phyloP scores from a whole-genome alignment of 1,140 invertebrate species.

The Glossosoma conforme region DNA sequence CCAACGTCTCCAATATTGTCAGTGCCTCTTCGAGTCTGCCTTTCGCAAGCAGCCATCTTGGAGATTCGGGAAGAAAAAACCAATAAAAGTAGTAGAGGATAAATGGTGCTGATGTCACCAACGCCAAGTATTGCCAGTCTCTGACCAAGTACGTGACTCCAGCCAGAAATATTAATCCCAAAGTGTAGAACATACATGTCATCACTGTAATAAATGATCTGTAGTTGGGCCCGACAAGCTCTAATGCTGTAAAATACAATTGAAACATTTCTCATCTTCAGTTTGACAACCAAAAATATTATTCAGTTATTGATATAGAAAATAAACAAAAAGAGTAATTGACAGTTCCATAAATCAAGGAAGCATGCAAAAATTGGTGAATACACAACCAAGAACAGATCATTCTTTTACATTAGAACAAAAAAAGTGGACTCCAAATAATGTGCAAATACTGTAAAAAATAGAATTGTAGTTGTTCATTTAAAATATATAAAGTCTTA shows the following conservation, averaged over 20 bases:
- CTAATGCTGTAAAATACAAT: constrained; percentile 64
- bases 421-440: too few species aligned
- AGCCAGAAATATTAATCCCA: constrained; percentile 76
- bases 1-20: constrained; percentile 68
- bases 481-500: constrained; percentile 48
- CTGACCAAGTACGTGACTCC: constrained; percentile 75
- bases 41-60: constrained; percentile 76
- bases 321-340: too few species aligned
- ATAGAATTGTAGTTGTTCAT: too few species aligned
- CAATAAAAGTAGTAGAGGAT: constrained; percentile 79
- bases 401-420: too few species aligned
- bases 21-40: constrained; percentile 75
- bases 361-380: not conserved
- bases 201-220: constrained; percentile 85
- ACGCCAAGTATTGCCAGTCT: constrained; percentile 73
- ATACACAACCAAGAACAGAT: too few species aligned
- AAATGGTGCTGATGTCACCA: constrained; percentile 80
- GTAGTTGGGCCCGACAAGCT: constrained; percentile 85
- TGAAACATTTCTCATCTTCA: too few species aligned
- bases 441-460: too few species aligned
- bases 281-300: too few species aligned
- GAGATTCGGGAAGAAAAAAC: constrained; percentile 81
- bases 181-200: constrained; percentile 84
- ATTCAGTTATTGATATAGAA: too few species aligned
- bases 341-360: too few species aligned